Base-by-base conservation (phyloP, 2,888 invertebrate genomes). In the Cataglyphis rosenhaueri region DNA sequence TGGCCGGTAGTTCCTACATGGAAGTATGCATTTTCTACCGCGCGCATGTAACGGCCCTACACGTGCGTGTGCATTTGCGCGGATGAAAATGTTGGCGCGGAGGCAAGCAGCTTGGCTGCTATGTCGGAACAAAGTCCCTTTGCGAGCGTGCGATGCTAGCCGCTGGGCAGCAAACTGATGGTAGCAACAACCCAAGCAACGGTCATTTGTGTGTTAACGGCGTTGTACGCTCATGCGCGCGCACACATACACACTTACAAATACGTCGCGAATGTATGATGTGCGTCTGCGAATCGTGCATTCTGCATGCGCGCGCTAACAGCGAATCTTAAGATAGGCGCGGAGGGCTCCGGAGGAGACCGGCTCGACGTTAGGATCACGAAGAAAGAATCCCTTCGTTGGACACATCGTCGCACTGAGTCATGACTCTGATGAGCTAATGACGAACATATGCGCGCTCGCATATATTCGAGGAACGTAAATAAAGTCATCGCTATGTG, bases 381-480 rank as follows among this genome's bases (percentile, higher is more conserved):
- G 82, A 86, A 85, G 89, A 88, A 88, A 88, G 88, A 88, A 88
- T 88, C 84, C 84, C 88, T 88, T 88, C 82, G 85, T 88, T 48
- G 76, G 81, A 73, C 75, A 84, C 21, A 21, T 84, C 86, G 85
- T 71, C 38, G 61, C 64, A 52, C n/a, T 21, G 88, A 88, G 84
- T 88, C 88, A 87, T 65, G 85, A 84, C 61, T 82, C 82, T 83
- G 89, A 87, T 88, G 87, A 88, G 84, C 89, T 88, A 88, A 88
- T 85, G 89, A 88, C 88, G 85, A 87, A 85, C 85, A 85, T 88
- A 88, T 88, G 89, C 82, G 65, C 76, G 70, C 68, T 41, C 75
- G 82, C 59, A 70, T 81, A 52, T n/a, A 79, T 82, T 70, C 74
- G 59, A 75, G 32, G 64, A 48, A 79, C 59, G 68, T 83, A 81